Percentiles rank a stretch among this genome's conserved stretches.
Evolutionary conservation across 2,113 vertebrate species (phyloP).

Genomic region (Oryzias melastigma): DNA sequence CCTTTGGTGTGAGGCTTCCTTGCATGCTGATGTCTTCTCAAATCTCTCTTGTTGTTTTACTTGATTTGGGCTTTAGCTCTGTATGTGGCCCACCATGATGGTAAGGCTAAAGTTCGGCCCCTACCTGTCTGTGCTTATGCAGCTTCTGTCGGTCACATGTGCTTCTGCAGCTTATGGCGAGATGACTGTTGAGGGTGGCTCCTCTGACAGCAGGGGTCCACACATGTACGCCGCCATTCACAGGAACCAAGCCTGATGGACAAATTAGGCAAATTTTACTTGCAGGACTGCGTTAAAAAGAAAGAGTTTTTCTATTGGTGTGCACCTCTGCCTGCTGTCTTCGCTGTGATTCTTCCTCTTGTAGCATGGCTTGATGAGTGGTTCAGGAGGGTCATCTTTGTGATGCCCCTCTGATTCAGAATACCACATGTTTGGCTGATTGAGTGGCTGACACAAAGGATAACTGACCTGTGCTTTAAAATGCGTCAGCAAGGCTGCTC

Average conservation of each 20-base stretch:
- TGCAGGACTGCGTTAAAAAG: no score
- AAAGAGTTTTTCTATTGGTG: conserved; percentile 3
- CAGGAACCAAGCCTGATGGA: no score
- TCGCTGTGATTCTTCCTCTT: conserved; percentile 53
- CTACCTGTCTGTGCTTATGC: conserved; percentile 50
- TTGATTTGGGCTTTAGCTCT: conserved; percentile 73
- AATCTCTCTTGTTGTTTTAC: conserved; percentile 64
- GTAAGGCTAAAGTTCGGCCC: conserved; percentile 70
- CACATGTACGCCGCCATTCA: conserved; percentile 7
- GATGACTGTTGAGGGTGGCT: conserved; percentile 22
- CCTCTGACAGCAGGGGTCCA: conserved; percentile 52
- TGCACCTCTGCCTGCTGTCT: conserved; percentile 62
- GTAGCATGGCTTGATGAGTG: conserved; percentile 67
- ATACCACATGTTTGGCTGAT: conserved; percentile 29
- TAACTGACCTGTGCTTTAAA: conserved; percentile 5
- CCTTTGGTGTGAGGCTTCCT: background rate
- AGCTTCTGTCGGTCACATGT: conserved; percentile 63
- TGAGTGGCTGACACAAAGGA: conserved; percentile 12
- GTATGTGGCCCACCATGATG: conserved; percentile 80
- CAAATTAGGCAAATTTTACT: background rate
- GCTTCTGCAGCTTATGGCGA: conserved; percentile 34
- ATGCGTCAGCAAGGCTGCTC: conserved; percentile 9
- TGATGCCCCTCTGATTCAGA: conserved; percentile 49
- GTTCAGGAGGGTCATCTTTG: conserved; percentile 47
- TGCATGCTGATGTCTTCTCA: conserved; percentile 39